Conservation (phyloP, 2,113 vertebrate species). For the Andinoacara biseriatus region DNA sequence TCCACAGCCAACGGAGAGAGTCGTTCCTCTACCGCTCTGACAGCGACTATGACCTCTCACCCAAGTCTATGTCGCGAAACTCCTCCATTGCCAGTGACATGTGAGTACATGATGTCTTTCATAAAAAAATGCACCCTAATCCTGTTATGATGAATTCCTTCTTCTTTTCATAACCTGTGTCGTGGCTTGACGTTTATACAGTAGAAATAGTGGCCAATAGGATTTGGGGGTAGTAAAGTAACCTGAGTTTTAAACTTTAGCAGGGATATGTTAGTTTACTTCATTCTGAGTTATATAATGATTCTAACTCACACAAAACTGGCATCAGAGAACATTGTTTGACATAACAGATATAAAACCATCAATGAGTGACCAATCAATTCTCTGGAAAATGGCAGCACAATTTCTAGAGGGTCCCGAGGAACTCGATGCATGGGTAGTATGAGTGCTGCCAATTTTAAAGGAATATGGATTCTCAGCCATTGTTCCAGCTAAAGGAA, state of each 20-base stretch:
- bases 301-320: not conserved
- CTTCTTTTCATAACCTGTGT: constrained; percentile 11
- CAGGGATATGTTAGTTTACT: not conserved
- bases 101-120: constrained; percentile 77
- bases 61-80: constrained; percentile 98
- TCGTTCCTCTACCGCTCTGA: constrained; percentile 98
- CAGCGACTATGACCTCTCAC: constrained; percentile 98
- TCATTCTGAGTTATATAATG: not conserved
- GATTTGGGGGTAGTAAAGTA: not conserved
- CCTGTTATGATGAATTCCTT: constrained; percentile 5
- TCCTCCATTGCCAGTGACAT: constrained; percentile 99
- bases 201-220: not conserved
- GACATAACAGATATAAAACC: not conserved
- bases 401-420: not conserved
- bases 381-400: not conserved
- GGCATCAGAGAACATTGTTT: not conserved
- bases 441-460: not conserved
- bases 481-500: not conserved
- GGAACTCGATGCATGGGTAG: not conserved
- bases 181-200: constrained; percentile 22
- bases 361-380: not conserved
- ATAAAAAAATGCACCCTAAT: not conserved
- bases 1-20: constrained; percentile 96
- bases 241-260: not conserved
- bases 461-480: not conserved